Evolutionary conservation across 2,113 vertebrate species (phyloP).

Genomic region (Corythaixoides concolor): DNA sequence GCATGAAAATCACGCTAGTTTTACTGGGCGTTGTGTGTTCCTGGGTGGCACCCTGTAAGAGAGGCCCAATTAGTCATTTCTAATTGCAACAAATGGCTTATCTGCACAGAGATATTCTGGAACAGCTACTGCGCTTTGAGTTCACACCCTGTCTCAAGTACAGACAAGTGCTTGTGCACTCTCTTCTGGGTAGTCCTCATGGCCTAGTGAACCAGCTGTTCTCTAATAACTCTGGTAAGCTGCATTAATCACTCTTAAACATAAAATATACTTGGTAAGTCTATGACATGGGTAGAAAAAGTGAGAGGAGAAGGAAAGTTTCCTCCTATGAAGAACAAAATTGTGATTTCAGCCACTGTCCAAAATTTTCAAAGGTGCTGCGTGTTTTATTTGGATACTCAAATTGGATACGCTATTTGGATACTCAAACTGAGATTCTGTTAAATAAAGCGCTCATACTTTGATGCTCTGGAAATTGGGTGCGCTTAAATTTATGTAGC

Average conservation of each 20-base stretch:
- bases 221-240: not conserved
- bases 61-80: constrained; percentile 14
- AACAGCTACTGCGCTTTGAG: not conserved
- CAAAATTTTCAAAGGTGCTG: rapidly evolving
- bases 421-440: not conserved
- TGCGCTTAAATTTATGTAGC: not conserved
- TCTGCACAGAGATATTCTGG: not conserved
- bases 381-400: not conserved
- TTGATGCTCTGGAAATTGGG: not conserved
- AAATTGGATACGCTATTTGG: not conserved
- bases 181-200: not conserved
- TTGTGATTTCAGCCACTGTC: not conserved
- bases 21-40: not conserved
- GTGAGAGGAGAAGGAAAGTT: not conserved
- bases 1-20: not conserved
- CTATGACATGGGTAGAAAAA: not conserved
- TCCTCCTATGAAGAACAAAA: not conserved
- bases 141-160: constrained; percentile 29
- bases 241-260: not conserved
- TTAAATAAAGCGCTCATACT: not conserved
- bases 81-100: constrained; percentile 40
- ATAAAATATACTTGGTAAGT: not conserved
- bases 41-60: not conserved
- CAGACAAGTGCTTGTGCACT: not conserved
- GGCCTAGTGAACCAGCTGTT: not conserved